A percentile compares a stretch with the other conserved stretches of the same genome.
phyloP scores from a whole-genome alignment of 2,113 vertebrate genomes.

The Dermatemys mawii region DNA sequence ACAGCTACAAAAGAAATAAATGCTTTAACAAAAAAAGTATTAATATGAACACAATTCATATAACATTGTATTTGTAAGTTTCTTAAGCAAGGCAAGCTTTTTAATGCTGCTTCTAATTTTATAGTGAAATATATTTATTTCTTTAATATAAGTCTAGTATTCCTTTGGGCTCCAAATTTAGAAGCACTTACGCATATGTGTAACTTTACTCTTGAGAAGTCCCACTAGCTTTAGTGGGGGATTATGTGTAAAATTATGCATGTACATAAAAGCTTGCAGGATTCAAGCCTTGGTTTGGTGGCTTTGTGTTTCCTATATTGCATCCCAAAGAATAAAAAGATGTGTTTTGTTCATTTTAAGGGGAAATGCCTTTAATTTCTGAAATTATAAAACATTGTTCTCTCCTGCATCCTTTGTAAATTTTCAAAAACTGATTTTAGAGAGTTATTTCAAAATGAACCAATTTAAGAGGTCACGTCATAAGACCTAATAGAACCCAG shows the following conservation, averaged over 20 bases:
- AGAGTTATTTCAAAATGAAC: slow-evolving; percentile 5
- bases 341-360: slow-evolving; percentile 46
- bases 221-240: neutral
- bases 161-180: neutral
- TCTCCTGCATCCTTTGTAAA: slow-evolving; percentile 1
- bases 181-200: neutral
- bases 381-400: slow-evolving; percentile 18
- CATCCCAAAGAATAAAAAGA: slow-evolving; percentile 44
- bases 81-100: neutral
- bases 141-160: neutral
- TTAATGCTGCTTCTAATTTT: neutral
- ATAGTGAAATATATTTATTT: neutral
- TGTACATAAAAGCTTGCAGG: neutral
- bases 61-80: neutral
- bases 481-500: neutral
- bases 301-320: slow-evolving; percentile 41
- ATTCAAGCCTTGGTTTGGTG: slow-evolving; percentile 15
- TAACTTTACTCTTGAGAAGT: neutral
- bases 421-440: neutral
- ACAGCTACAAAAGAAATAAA: neutral
- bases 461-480: neutral
- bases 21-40: neutral
- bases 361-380: slow-evolving; percentile 65
- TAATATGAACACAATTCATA: neutral
- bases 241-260: neutral